Conservation (phyloP, 2,113 vertebrate genomes). For the Larimichthys polyactis region DNA sequence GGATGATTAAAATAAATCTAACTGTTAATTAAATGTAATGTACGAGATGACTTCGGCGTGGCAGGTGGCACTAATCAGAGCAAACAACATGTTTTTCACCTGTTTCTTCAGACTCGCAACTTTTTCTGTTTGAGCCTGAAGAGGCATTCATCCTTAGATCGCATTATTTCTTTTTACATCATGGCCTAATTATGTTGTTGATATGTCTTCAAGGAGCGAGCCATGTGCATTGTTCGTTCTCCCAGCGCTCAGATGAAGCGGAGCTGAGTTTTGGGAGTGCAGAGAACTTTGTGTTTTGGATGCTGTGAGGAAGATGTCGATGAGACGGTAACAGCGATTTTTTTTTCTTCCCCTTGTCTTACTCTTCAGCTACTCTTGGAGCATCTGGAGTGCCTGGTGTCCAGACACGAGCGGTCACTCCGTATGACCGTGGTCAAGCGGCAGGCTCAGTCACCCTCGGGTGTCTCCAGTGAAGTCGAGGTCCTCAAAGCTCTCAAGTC, state of each 20-base stretch:
- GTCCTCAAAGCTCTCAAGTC: conserved; percentile 99
- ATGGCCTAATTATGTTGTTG: neutral
- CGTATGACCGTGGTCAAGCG: conserved; percentile 99
- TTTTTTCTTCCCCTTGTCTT: neutral
- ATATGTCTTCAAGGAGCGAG: neutral
- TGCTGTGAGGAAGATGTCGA: neutral
- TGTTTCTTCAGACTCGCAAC: no score
- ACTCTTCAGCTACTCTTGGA: conserved; percentile 92
- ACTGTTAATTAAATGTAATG: neutral
- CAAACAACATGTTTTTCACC: no score
- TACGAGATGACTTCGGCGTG: no score
- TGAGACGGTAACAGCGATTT: neutral
- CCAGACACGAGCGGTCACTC: conserved; percentile 95
- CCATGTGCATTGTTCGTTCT: neutral
- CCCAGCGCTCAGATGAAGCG: neutral
- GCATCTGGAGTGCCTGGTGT: conserved; percentile 99
- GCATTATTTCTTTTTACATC: neutral
- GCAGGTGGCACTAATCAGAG: no score
- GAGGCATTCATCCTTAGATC: neutral
- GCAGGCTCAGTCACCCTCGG: conserved; percentile 98
- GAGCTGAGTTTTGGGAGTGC: neutral
- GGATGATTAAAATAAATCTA: neutral
- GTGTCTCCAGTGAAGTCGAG: conserved; percentile 98
- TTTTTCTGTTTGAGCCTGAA: neutral
- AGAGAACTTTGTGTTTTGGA: neutral